A percentile compares a stretch with the other conserved stretches of the same genome.
Conservation (phyloP, 2,797 vertebrate genomes). For the Pipistrellus pygmaeus region DNA sequence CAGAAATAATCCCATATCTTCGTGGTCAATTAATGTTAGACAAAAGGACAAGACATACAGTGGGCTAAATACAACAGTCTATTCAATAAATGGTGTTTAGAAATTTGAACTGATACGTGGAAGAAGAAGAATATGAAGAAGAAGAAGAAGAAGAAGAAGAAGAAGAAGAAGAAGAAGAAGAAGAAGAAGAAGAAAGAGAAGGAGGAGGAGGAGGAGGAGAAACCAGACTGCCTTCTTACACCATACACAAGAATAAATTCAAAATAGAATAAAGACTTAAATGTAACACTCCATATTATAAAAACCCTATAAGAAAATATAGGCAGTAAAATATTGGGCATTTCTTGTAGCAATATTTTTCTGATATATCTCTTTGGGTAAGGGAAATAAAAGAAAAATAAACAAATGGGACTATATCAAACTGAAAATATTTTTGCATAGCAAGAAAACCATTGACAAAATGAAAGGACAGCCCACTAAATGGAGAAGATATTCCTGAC, state of each 20-base stretch:
- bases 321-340: background rate
- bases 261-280: background rate
- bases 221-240: background rate
- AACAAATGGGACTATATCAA: background rate
- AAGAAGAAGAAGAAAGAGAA: background rate
- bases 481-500: background rate
- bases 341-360: background rate
- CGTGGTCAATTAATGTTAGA: background rate
- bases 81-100: background rate
- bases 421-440: background rate
- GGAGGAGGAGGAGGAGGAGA: background rate
- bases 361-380: background rate
- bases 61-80: background rate
- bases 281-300: background rate
- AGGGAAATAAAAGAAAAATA: background rate
- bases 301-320: background rate
- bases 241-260: background rate
- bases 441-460: background rate
- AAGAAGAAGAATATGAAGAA: background rate
- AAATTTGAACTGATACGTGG: background rate
- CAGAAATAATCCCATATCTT: background rate
- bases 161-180: background rate
- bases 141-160: background rate
- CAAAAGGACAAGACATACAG: background rate
- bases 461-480: background rate